Base-by-base conservation (phyloP, 2,888 invertebrate species). In the Teleogryllus oceanicus region DNA sequence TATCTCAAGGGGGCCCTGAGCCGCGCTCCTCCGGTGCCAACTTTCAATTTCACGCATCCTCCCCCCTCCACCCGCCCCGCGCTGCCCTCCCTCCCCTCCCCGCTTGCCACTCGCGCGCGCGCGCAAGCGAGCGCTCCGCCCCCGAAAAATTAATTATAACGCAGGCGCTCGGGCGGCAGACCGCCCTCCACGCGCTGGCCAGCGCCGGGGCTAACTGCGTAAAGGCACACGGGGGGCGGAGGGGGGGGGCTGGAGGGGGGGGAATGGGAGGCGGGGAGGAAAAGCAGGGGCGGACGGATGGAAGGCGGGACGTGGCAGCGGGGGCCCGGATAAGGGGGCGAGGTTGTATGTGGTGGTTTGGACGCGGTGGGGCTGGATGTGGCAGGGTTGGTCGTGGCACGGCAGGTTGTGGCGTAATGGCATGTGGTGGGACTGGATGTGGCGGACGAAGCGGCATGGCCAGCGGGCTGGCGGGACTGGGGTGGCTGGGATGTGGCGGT, bases 1-100 rank as follows among this genome's bases (percentile, higher is more conserved):
- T 81, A 81, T 81, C 79, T 76, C 81, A 74, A 20, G 81, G 81
- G 81, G 79, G 81, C 50, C 79, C 79, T 81, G 79, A n/a, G 75
- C 49, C 11, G 74, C 37, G 78, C 75, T 75, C 75, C 21, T 13
- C 12, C 75, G 75, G 75, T 20, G 21, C 75, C 75, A 62, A 62
- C 62, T 62, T 62, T n/a, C 62, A 62, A 62, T 62, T 62, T 62
- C 16, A 62, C 62, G 62, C 62, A 62, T 18, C 62, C n/a, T 13
- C 16, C n/a, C n/a, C n/a, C 8, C 5, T 8, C 16, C 13, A 2
- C 62, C 62, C 13, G 62, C 8, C n/a, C 62, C 62, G n/a, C 62
- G 3, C 62, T n/a, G 0, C n/a, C 62, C n/a, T 18, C 13, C 62
- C 16, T 12, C 11, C 62, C 62, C n/a, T 1, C 62, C 10, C 13